phyloP scores from a whole-genome alignment of 2,797 vertebrate species.

The Lepus townsendii region DNA sequence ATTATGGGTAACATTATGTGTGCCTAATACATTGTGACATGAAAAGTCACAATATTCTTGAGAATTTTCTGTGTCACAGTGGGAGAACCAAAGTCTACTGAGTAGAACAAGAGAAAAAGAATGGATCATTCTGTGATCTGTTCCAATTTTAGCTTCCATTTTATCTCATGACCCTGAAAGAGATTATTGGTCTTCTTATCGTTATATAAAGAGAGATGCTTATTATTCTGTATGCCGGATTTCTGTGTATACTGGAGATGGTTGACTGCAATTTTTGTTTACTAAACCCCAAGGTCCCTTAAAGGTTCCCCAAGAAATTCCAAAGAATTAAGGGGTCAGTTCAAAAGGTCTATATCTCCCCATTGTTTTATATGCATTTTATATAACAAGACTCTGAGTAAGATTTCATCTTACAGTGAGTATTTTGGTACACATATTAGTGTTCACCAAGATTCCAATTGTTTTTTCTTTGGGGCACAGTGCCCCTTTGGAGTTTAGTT shows the following conservation, averaged over 20 bases:
- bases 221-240: neutral
- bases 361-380: conserved; percentile 22
- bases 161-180: conserved; percentile 67
- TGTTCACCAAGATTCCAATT: conserved; percentile 43
- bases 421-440: neutral
- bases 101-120: conserved; percentile 72
- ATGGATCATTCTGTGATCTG: conserved; percentile 61
- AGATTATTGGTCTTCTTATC: conserved; percentile 59
- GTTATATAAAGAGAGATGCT: conserved; percentile 57
- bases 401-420: conserved; percentile 28
- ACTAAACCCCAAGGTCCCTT: conserved; percentile 35
- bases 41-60: conserved; percentile 80
- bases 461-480: neutral
- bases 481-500: neutral
- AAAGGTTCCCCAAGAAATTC: neutral
- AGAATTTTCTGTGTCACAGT: conserved; percentile 67
- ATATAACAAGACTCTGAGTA: conserved; percentile 29
- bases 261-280: conserved; percentile 29
- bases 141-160: conserved; percentile 68
- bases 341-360: conserved; percentile 1
- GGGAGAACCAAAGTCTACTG: conserved; percentile 55
- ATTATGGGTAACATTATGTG: conserved; percentile 75
- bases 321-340: conserved; percentile 31
- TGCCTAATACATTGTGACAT: conserved; percentile 74
- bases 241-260: conserved; percentile 41